Conservation (phyloP, 2,888 invertebrate genomes). For the Cheilosia grossa region DNA sequence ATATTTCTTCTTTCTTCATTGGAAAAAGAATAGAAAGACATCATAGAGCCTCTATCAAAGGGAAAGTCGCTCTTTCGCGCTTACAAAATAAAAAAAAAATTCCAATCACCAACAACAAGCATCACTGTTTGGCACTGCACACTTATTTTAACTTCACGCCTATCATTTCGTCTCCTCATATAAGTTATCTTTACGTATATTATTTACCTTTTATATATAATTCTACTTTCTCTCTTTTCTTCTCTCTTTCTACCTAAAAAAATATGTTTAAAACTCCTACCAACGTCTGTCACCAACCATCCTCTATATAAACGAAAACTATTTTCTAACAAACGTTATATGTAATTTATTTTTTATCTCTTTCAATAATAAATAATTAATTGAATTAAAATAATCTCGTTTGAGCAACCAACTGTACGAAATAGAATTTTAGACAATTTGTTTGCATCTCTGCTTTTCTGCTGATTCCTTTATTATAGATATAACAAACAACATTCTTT, state of each 20-base stretch:
- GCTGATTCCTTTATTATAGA: neutral
- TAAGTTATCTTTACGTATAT: constrained; percentile 4
- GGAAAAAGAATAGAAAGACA: too few species aligned
- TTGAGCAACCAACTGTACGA: constrained; percentile 55
- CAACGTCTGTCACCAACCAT: constrained; percentile 30
- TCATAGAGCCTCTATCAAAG: too few species aligned
- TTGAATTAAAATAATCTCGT: constrained; percentile 9
- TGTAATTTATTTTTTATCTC: constrained; percentile 33
- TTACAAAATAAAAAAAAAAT: too few species aligned
- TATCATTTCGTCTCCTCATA: constrained; percentile 11
- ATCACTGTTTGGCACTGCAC: constrained; percentile 7
- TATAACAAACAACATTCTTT: neutral
- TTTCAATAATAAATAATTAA: neutral
- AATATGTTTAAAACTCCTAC: neutral
- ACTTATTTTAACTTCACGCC: neutral
- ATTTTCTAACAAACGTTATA: constrained; percentile 1
- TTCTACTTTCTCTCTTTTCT: constrained; percentile 48
- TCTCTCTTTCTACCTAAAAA: constrained; percentile 33
- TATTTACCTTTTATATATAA: constrained; percentile 36
- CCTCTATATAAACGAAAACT: constrained; percentile 15
- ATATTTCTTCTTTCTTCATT: too few species aligned
- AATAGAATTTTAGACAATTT: constrained; percentile 53
- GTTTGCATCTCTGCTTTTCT: constrained; percentile 49
- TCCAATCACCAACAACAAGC: neutral
- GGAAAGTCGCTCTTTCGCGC: neutral